Conservation (phyloP, 30 jellyfish, hydroid and myxozoan species). For the Mastigias papua region DNA sequence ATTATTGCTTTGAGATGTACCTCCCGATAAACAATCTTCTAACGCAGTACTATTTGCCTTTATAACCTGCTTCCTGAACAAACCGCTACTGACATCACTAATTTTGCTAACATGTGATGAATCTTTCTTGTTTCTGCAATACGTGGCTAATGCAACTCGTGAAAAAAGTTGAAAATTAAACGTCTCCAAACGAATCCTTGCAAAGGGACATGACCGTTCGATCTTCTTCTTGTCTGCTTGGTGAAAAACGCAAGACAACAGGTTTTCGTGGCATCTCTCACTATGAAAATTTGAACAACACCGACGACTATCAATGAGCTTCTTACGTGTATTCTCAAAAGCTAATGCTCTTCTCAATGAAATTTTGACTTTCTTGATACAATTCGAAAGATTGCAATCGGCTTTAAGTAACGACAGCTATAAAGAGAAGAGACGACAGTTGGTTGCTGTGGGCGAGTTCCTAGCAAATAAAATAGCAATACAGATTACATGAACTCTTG, state of each 20-base stretch:
- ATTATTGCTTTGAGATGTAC: background rate
- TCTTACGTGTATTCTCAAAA: conserved; percentile 15
- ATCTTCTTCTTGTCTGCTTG: background rate
- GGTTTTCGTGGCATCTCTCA: background rate
- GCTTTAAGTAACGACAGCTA: background rate
- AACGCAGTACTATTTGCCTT: conserved; percentile 5
- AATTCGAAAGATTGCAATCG: background rate
- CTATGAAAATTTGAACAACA: background rate
- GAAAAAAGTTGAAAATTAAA: conserved; percentile 5
- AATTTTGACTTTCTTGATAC: conserved; percentile 7
- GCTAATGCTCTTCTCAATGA: conserved; percentile 12
- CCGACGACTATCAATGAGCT: background rate
- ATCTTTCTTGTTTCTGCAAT: conserved; percentile 18
- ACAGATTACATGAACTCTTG: no score
- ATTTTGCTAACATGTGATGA: conserved; percentile 6
- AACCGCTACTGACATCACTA: background rate
- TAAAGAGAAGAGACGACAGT: background rate
- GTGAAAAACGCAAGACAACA: background rate
- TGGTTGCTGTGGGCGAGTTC: background rate
- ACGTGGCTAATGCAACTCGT: background rate
- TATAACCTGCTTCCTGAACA: conserved; percentile 21
- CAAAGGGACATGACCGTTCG: conserved; percentile 37
- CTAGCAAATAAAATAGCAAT: background rate
- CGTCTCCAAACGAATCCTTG: background rate
- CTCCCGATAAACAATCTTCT: conserved; percentile 24